phyloP scores from a whole-genome alignment of 2,888 invertebrate species.

The Gandaritis pyraliata region DNA sequence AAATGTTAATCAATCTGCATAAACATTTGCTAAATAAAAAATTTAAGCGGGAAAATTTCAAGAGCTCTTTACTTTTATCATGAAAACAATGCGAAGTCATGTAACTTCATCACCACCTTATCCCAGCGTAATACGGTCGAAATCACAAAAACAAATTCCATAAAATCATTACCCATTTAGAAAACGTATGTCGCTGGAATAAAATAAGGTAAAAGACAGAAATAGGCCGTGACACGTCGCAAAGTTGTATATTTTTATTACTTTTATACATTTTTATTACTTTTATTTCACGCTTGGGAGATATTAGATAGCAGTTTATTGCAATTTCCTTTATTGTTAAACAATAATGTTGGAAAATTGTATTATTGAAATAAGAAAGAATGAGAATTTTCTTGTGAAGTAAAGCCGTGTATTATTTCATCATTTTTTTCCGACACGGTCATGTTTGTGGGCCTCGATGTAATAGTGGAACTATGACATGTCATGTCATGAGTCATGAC shows the following conservation, averaged over 20 bases:
- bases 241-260: conserved; percentile 40
- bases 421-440: not conserved
- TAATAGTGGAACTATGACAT: not conserved
- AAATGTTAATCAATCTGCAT: not conserved
- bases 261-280: conserved; percentile 35
- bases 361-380: conserved; percentile 16
- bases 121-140: not conserved
- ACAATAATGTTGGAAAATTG: conserved; percentile 26
- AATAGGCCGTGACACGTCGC: conserved; percentile 37
- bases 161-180: conserved; percentile 21
- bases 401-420: not conserved
- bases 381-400: conserved; percentile 1
- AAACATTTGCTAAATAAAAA: not conserved
- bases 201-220: conserved; percentile 16
- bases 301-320: conserved; percentile 38
- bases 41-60: conserved; percentile 2
- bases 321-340: conserved; percentile 28
- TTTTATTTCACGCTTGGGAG: conserved; percentile 39
- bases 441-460: not conserved
- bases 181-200: conserved; percentile 6
- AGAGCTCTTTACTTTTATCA: conserved; percentile 9
- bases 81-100: conserved; percentile 5
- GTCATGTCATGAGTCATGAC: too few species aligned
- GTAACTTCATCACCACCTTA: conserved; percentile 1
- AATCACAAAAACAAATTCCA: conserved; percentile 1